Evolutionary conservation across 2,888 invertebrate genomes (phyloP).

Genomic region (Caradrina kadenii): DNA sequence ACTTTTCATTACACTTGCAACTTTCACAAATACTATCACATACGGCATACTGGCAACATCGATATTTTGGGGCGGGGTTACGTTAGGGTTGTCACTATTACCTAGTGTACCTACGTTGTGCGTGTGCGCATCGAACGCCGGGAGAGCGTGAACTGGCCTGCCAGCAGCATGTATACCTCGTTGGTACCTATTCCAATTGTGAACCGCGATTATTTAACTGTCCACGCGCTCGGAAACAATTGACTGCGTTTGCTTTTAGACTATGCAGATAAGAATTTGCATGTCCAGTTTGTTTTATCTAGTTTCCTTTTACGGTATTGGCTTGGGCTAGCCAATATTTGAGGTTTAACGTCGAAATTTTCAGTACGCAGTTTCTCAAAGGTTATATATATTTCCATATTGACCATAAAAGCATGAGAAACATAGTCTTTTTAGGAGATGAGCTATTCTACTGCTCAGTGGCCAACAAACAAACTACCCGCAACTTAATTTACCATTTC

Average conservation of each 20-base stretch:
- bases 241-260: conserved; percentile 83
- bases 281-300: conserved; percentile 72
- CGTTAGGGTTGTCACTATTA: conserved; percentile 68
- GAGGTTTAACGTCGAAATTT: background rate
- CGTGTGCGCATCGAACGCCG: conserved; percentile 83
- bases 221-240: conserved; percentile 90
- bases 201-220: conserved; percentile 88
- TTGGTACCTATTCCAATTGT: conserved; percentile 88
- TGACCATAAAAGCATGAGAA: background rate
- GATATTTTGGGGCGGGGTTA: conserved; percentile 61
- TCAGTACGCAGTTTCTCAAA: background rate
- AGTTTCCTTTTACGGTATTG: conserved; percentile 44
- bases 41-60: conserved; percentile 65
- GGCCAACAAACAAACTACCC: background rate
- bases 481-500: background rate
- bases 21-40: conserved; percentile 63
- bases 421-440: background rate
- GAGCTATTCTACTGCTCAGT: background rate
- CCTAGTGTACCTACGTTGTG: conserved; percentile 36
- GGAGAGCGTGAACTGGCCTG: conserved; percentile 84
- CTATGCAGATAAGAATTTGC: conserved; percentile 85
- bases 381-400: background rate
- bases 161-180: conserved; percentile 76
- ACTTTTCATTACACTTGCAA: conserved; percentile 59
- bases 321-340: conserved; percentile 16